These are phyloP conservation scores for Drosophila murphyi DNA, from an alignment of 1,140 invertebrate genomes.

Conservation along the genomic window DNA sequence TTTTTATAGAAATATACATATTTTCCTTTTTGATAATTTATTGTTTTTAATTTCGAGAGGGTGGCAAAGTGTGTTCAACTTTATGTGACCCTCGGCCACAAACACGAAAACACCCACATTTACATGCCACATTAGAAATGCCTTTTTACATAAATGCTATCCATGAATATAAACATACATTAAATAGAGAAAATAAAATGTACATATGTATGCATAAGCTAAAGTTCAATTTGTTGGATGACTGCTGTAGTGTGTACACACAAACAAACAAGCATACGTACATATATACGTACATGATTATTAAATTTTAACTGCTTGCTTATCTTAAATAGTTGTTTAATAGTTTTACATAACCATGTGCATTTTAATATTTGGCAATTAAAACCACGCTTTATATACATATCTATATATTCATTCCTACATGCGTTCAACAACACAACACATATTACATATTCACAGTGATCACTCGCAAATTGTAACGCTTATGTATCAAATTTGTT, in stretches of 20 bases:
- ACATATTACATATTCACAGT: conserved; percentile 46
- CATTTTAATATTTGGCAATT: conserved; percentile 68
- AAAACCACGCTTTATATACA: conserved; percentile 66
- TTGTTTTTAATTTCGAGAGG: conserved; percentile 73
- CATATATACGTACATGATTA: conserved; percentile 16
- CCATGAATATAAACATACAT: not conserved
- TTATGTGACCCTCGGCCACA: conserved; percentile 32
- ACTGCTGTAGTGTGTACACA: conserved; percentile 13
- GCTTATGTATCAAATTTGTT: not conserved
- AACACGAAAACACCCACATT: conserved; percentile 21
- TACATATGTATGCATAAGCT: conserved; percentile 9
- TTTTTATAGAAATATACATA: conserved; percentile 27
- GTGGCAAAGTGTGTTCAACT: conserved; percentile 51
- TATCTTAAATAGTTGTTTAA: conserved; percentile 52
- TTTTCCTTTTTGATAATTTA: conserved; percentile 65
- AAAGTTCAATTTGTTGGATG: conserved; percentile 32
- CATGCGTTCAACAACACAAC: conserved; percentile 16
- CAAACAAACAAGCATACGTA: conserved; percentile 13
- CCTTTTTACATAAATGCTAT: conserved; percentile 6
- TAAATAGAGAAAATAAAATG: too few relatives aligned
- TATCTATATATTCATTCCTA: conserved; percentile 30
- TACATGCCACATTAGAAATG: conserved; percentile 15
- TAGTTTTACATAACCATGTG: conserved; percentile 69
- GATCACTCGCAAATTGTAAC: not conserved
- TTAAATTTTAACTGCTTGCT: conserved; percentile 62